Evolutionary conservation across 2,113 vertebrate genomes (phyloP), one percentile per base, ranked within the genome.

Genomic region (Tringa solitaria): DNA sequence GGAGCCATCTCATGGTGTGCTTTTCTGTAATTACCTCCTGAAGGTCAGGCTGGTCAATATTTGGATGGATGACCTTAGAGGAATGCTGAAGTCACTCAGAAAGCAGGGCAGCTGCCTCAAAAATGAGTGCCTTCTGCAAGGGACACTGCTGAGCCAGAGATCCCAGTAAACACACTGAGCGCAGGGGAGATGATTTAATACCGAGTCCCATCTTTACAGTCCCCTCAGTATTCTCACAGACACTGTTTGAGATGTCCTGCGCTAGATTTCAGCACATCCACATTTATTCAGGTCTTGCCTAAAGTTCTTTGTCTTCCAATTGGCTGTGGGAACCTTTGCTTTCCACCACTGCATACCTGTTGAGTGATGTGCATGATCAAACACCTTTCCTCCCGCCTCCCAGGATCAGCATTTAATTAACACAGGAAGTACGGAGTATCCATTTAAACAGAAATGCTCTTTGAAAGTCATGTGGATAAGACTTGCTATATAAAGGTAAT

Each of bases 11-110:
- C 75, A 59, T 35, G 28, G 65, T 85, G 41, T 77, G 69, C 26
- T 89, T 91, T 84, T 81, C 84, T 79, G 57, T 59, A 61, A 76
- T 87, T 91, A 85, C 20, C 28, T 91, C 74, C 67, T 79, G 77
- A 97, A 96, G 90, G 84, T 82, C 83, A 91, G 74, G 57, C 65
- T 82, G 56, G 56, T 67, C 85, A 87, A 6, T 74, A 81, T 84
- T 81, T 93, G 88, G 74, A 87, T 54, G 53, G 61, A 41, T 83
- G 67, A 91, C 81, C 53, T 79, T 28, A 61, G 22, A 94, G 89
- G 67, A 89, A 90, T 50, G 84, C 45, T 90, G 57, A 95, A 94
- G 77, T 87, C 65, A 94, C 61, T 45, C 61, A 79, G 69, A 93
- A 94, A 89, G n/a, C 85, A 70, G 41, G 75, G n/a, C 75, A 93